phyloP scores from a whole-genome alignment of 2,113 vertebrate species.

The Cinclus mexicanus region DNA sequence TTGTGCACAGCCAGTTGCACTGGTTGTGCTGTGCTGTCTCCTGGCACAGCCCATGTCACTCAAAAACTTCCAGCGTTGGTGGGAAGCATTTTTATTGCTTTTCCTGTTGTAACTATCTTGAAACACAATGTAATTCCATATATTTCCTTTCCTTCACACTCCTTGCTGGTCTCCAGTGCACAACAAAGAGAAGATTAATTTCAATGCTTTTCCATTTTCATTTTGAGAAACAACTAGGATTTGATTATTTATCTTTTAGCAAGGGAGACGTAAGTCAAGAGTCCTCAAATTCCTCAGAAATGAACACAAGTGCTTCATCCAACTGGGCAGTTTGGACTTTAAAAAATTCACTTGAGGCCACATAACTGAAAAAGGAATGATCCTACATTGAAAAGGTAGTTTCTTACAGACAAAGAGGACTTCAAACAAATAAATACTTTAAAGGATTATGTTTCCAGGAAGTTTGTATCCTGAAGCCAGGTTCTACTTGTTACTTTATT shows the following conservation, averaged over 20 bases:
- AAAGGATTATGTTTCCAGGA: not conserved
- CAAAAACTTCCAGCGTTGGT: not conserved
- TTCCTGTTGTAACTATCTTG: not conserved
- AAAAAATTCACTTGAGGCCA: not conserved
- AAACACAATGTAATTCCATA: not conserved
- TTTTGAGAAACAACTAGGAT: not conserved
- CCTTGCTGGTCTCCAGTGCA: not conserved
- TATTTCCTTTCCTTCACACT: not conserved
- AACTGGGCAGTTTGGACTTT: not conserved
- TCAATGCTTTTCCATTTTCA: not conserved
- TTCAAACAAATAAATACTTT: not conserved
- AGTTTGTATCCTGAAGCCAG: not conserved
- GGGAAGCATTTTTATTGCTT: not conserved
- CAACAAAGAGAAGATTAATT: not conserved
- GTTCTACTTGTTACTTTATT: not conserved
- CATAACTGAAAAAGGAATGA: not conserved
- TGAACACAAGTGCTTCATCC: not conserved
- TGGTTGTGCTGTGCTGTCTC: accelerated
- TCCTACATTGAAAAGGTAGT: not conserved
- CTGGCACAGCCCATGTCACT: not conserved
- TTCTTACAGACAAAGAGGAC: not conserved
- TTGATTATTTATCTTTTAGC: not conserved
- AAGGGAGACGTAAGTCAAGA: not conserved
- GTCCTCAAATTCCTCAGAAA: not conserved
- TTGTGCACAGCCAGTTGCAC: accelerated